These are phyloP conservation scores for Xyrichtys novacula DNA, from an alignment of 2,797 vertebrate species.

Conservation along the genomic window DNA sequence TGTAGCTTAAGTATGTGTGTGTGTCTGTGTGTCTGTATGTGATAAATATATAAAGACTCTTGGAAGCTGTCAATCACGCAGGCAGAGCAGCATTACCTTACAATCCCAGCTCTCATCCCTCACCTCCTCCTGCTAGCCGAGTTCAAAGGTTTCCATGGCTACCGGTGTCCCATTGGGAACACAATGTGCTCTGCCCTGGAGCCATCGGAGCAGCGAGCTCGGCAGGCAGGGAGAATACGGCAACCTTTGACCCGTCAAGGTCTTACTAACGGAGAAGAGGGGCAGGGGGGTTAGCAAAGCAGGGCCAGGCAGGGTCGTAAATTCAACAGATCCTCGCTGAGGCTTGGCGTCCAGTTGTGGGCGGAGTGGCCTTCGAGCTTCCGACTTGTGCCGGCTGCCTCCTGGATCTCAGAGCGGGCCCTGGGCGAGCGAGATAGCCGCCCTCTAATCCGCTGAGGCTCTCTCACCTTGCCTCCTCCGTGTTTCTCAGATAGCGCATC, in stretches of 20 bases:
- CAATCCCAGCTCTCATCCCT: slow-evolving; percentile 66
- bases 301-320: slow-evolving; percentile 42
- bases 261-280: slow-evolving; percentile 40
- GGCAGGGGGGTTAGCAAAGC: slow-evolving; percentile 13
- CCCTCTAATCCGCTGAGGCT: slow-evolving; percentile 66
- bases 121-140: slow-evolving; percentile 51
- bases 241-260: slow-evolving; percentile 75
- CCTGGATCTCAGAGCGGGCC: slow-evolving; percentile 58
- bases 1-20: slow-evolving; percentile 1
- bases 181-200: slow-evolving; percentile 57
- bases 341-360: slow-evolving; percentile 34
- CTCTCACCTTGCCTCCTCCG: slow-evolving; percentile 68
- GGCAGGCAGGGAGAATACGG: slow-evolving; percentile 48
- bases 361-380: slow-evolving; percentile 47
- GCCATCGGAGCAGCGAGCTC: slow-evolving; percentile 44
- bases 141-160: slow-evolving; percentile 79
- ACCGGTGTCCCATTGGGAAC: slow-evolving; percentile 65
- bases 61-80: slow-evolving; percentile 66
- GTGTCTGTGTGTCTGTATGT: slow-evolving; percentile 3
- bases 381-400: slow-evolving; percentile 58
- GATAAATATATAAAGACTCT: slow-evolving; percentile 1
- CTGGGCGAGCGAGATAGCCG: slow-evolving; percentile 69
- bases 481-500: slow-evolving; percentile 63
- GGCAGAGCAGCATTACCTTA: slow-evolving; percentile 53
- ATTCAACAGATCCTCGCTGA: slow-evolving; percentile 60